Conservation (phyloP, 2,888 invertebrate species). For the Pachymerium ferrugineum region DNA sequence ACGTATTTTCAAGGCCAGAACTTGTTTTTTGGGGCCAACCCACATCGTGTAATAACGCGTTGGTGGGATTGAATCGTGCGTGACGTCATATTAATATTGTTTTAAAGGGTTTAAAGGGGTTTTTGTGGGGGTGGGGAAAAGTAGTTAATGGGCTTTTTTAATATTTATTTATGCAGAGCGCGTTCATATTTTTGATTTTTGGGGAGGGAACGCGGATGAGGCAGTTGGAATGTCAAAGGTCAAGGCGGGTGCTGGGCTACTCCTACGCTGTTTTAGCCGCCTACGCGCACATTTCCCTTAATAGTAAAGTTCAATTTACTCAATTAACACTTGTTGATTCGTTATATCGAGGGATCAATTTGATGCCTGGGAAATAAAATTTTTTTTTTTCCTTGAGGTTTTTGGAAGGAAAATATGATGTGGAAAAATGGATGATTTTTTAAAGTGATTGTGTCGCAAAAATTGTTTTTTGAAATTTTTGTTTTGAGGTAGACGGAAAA, state of each 20-base stretch:
- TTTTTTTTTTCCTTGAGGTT: too few relatives aligned
- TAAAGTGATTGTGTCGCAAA: too few relatives aligned
- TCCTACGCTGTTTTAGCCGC: neutral
- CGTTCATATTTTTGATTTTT: neutral
- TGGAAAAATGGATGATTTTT: too few relatives aligned
- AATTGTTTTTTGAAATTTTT: too few relatives aligned
- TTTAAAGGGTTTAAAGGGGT: neutral
- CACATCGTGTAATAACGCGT: neutral
- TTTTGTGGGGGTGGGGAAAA: neutral
- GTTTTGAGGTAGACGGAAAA: too few relatives aligned
- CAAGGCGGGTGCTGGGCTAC: conserved; percentile 14
- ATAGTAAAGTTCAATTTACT: neutral
- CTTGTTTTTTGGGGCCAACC: neutral
- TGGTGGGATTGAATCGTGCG: neutral
- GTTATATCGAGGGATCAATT: neutral
- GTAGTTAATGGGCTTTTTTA: neutral
- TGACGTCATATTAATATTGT: neutral
- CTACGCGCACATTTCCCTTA: neutral
- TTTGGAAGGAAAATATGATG: too few relatives aligned
- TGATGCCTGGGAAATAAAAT: too few relatives aligned
- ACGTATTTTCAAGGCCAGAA: neutral
- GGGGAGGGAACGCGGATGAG: neutral
- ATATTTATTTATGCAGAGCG: neutral
- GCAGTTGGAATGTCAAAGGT: conserved; percentile 1
- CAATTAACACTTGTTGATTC: neutral